Evolutionary conservation across 2,888 invertebrate genomes (phyloP).

Genomic region (Thera obeliscata): DNA sequence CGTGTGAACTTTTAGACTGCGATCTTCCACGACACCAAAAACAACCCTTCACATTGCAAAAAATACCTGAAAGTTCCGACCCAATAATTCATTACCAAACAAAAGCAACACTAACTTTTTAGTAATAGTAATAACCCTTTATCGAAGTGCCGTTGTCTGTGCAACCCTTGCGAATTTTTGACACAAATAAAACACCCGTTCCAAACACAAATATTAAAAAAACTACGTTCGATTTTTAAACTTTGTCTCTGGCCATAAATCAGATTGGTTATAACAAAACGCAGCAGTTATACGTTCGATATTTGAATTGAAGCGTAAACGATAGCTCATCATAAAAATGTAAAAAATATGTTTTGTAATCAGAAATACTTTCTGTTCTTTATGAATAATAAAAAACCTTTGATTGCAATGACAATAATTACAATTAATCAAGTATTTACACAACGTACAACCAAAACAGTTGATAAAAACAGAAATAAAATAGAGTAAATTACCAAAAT

Average conservation of each 20-base stretch:
- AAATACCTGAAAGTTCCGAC: constrained; percentile 83
- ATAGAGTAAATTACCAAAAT: background rate
- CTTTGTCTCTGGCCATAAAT: constrained; percentile 80
- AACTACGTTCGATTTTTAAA: constrained; percentile 69
- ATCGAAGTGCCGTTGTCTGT: constrained; percentile 66
- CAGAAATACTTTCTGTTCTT: background rate
- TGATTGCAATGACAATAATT: no score
- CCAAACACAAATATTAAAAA: constrained; percentile 80
- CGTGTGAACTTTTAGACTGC: constrained; percentile 78
- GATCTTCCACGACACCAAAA: constrained; percentile 67
- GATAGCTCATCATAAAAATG: constrained; percentile 42
- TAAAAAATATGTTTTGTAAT: constrained; percentile 6
- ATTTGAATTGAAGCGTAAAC: constrained; percentile 75
- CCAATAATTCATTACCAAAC: constrained; percentile 84
- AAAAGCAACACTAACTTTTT: constrained; percentile 77
- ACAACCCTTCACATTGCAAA: constrained; percentile 80
- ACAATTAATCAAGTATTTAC: no score
- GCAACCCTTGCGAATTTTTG: constrained; percentile 80
- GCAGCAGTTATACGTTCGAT: constrained; percentile 67
- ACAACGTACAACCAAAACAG: background rate
- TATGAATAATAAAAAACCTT: no score
- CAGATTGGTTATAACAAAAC: constrained; percentile 75
- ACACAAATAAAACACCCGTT: constrained; percentile 84
- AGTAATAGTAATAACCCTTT: constrained; percentile 83
- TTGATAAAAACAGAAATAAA: background rate